A percentile compares a stretch with the other conserved stretches of the same genome.
These are phyloP conservation scores for Liodrosophila aerea DNA, from an alignment of 2,888 invertebrate species.

Conservation along the genomic window DNA sequence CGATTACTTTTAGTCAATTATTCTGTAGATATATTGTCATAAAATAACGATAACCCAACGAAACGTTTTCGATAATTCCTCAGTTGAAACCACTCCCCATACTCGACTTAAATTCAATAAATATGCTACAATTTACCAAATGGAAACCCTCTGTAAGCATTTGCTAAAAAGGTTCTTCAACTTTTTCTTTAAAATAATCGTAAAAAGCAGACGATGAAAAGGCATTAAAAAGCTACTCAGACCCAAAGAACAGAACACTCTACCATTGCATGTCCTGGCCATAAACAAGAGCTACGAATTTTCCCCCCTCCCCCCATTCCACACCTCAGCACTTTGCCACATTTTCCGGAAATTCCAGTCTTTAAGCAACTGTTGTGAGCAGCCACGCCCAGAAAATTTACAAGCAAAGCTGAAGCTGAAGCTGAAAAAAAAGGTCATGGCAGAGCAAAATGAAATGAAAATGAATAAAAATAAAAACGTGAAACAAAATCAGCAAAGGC, in stretches of 20 bases:
- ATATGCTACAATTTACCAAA: background rate
- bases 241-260: conserved; percentile 13
- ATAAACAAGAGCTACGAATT: conserved; percentile 19
- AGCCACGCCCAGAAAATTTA: conserved; percentile 65
- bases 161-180: conserved; percentile 15
- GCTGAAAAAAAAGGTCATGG: conserved; percentile 62
- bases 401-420: conserved; percentile 36
- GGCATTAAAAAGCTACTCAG: conserved; percentile 26
- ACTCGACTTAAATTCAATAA: background rate
- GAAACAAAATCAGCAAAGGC: conserved; percentile 55
- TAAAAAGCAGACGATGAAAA: conserved; percentile 7
- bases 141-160: background rate
- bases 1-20: too few relatives aligned
- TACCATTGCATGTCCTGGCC: conserved; percentile 23
- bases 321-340: background rate
- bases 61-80: background rate
- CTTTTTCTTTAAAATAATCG: background rate
- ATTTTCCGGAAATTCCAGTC: conserved; percentile 36
- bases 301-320: background rate
- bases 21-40: too few relatives aligned
- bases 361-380: conserved; percentile 48
- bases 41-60: too few relatives aligned
- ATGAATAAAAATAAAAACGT: conserved; percentile 40
- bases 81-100: background rate
- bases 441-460: conserved; percentile 18